phyloP scores from a whole-genome alignment of 2,797 vertebrate species.

The Synaphobranchus kaupii region DNA sequence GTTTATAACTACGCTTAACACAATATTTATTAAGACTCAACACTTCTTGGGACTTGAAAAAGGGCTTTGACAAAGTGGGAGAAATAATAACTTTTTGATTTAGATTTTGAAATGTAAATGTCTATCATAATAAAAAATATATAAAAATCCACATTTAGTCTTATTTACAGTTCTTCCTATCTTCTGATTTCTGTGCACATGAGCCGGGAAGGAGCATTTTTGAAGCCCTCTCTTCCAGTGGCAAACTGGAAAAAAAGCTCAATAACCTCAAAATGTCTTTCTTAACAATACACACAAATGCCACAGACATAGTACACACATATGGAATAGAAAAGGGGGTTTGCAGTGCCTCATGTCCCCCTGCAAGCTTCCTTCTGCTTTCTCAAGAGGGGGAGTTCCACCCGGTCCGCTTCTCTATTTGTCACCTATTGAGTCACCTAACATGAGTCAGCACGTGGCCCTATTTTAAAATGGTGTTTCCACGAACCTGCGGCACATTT shows the following conservation, averaged over 20 bases:
- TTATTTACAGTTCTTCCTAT: not conserved
- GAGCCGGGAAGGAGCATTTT: not conserved
- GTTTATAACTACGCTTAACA: not conserved
- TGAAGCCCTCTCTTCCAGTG: not conserved
- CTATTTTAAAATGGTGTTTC: not conserved
- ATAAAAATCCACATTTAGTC: conserved; percentile 17
- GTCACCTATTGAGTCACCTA: not conserved
- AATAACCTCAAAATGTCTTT: not conserved
- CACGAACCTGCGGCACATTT: not conserved
- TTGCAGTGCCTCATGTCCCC: not conserved
- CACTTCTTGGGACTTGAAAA: not conserved
- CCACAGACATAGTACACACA: not conserved
- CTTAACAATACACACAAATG: not conserved
- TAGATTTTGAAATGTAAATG: not conserved
- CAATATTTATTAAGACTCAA: not conserved
- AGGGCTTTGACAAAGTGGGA: not conserved
- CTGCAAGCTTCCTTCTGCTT: not conserved
- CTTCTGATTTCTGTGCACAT: not conserved
- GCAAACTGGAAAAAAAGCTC: not conserved
- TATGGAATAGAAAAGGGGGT: not conserved
- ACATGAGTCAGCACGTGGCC: not conserved
- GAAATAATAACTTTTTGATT: not conserved
- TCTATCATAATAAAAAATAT: not conserved
- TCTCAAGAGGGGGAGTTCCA: not conserved
- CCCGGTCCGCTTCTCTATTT: not conserved